A percentile compares a stretch with the other conserved stretches of the same genome.
These are phyloP conservation scores for Leucania comma DNA, from an alignment of 2,888 invertebrate species.

Conservation along the genomic window DNA sequence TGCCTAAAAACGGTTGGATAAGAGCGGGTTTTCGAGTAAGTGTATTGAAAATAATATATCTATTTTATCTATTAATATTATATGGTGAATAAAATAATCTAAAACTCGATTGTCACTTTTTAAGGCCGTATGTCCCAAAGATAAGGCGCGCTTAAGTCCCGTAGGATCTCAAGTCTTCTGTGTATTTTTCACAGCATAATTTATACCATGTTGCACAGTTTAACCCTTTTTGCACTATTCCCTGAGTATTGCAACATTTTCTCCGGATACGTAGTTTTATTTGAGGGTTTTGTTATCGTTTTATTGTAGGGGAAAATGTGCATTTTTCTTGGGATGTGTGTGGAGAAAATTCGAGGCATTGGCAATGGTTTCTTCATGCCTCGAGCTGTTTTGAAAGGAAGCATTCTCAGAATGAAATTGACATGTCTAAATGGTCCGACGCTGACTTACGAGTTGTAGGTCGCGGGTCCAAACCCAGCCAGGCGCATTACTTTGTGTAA, in stretches of 20 bases:
- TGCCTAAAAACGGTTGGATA: too few species aligned
- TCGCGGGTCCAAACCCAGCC: too few species aligned
- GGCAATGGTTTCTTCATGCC: conserved; percentile 12
- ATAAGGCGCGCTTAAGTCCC: conserved; percentile 60
- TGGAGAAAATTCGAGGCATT: not conserved
- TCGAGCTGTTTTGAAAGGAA: conserved; percentile 1
- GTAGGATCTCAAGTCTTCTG: conserved; percentile 63
- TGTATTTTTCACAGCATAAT: conserved; percentile 70
- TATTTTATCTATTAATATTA: too few species aligned
- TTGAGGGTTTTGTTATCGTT: conserved; percentile 31
- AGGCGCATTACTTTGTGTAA: too few species aligned
- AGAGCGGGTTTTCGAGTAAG: too few species aligned
- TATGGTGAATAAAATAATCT: not conserved
- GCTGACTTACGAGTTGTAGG: too few species aligned
- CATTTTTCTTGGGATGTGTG: conserved; percentile 7
- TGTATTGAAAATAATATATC: too few species aligned
- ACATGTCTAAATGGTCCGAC: too few species aligned
- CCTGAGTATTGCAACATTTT: conserved; percentile 53
- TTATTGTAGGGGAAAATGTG: conserved; percentile 19
- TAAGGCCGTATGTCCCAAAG: conserved; percentile 40
- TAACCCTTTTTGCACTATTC: conserved; percentile 62
- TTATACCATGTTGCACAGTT: conserved; percentile 67
- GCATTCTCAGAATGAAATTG: not conserved
- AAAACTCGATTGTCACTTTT: not conserved
- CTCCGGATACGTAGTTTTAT: conserved; percentile 33